Conservation (phyloP, 2,888 invertebrate species). For the Pocota personata region DNA sequence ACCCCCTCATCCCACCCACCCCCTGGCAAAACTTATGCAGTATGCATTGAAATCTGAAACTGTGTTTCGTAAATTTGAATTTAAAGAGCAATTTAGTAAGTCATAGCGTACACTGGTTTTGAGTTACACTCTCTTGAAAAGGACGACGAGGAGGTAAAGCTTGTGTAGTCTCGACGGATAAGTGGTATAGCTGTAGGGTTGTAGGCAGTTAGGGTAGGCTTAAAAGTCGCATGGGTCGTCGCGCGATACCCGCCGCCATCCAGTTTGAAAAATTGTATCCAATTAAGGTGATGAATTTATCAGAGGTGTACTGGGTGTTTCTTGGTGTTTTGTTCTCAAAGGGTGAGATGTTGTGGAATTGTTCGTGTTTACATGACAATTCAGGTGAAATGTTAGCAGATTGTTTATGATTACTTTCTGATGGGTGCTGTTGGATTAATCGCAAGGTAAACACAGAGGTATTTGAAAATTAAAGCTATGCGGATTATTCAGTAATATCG, state of each 20-base stretch:
- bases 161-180: conserved; percentile 27
- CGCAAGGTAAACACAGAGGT: neutral
- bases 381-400: conserved; percentile 57
- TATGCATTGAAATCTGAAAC: conserved; percentile 69
- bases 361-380: conserved; percentile 59
- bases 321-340: neutral
- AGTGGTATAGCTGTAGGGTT: conserved; percentile 38
- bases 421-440: conserved; percentile 58
- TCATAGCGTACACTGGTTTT: conserved; percentile 62
- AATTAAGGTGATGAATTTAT: conserved; percentile 76
- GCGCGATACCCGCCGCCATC: conserved; percentile 47
- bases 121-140: conserved; percentile 35
- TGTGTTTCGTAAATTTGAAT: conserved; percentile 72
- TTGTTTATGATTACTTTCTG: conserved; percentile 65
- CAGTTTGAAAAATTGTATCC: conserved; percentile 77
- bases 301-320: conserved; percentile 52
- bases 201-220: conserved; percentile 38
- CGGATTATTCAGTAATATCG: neutral
- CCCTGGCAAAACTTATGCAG: conserved; percentile 5
- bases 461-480: neutral
- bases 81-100: conserved; percentile 73
- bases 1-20: neutral
- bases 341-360: conserved; percentile 17
- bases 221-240: conserved; percentile 50
- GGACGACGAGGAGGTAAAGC: neutral